These are phyloP conservation scores for Ichneumon xanthorius DNA, from an alignment of 2,888 invertebrate genomes.

Conservation along the genomic window DNA sequence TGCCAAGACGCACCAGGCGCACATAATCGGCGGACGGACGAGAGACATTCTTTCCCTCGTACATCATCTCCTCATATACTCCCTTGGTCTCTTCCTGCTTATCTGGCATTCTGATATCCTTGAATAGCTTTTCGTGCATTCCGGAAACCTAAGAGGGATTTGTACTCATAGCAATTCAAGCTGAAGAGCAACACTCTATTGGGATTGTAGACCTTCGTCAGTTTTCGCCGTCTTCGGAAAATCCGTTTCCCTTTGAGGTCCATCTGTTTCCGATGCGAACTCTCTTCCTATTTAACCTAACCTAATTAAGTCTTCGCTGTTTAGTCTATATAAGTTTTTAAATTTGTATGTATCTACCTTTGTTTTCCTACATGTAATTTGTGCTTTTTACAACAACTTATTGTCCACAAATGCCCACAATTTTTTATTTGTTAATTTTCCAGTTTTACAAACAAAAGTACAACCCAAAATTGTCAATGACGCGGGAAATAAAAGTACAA, in stretches of 20 bases:
- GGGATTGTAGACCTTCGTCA: conserved; percentile 24
- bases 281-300: not conserved
- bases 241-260: conserved; percentile 19
- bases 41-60: conserved; percentile 10
- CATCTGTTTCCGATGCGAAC: conserved; percentile 53
- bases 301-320: no score
- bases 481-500: no score
- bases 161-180: conserved; percentile 24
- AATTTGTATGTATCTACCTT: no score
- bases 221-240: not conserved
- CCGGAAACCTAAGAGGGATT: conserved; percentile 20
- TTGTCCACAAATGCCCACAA: no score
- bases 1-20: conserved; percentile 29
- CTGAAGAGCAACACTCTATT: conserved; percentile 34
- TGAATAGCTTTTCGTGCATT: conserved; percentile 57
- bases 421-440: no score
- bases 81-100: conserved; percentile 10
- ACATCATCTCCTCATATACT: conserved; percentile 22
- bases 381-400: no score
- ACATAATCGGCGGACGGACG: not conserved
- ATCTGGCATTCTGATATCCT: conserved; percentile 26
- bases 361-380: no score
- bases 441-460: no score
- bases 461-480: no score
- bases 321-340: no score